phyloP scores from a whole-genome alignment of 2,888 invertebrate genomes.

The Acleris cristana region DNA sequence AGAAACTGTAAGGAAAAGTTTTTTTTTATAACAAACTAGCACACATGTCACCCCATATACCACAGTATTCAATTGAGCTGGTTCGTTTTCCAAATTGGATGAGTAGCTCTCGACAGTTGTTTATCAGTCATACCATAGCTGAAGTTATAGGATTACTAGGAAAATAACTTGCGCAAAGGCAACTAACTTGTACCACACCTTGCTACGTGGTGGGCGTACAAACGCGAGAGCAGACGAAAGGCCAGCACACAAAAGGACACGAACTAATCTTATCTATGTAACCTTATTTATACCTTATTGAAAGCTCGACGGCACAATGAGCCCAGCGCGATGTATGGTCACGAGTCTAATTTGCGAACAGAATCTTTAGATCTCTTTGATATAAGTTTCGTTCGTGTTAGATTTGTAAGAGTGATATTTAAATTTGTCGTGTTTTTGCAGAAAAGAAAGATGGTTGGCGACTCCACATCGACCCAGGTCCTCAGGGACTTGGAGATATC shows the following conservation, averaged over 20 bases:
- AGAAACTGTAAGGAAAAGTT: too few relatives aligned
- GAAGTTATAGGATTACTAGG: background rate
- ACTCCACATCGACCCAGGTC: constrained; percentile 99
- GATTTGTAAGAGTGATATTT: background rate
- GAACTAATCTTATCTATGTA: constrained; percentile 48
- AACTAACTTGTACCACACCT: constrained; percentile 24
- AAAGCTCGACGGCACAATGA: constrained; percentile 33
- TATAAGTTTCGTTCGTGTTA: background rate
- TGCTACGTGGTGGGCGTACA: constrained; percentile 50
- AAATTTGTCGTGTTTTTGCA: constrained; percentile 76
- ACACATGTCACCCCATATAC: too few relatives aligned
- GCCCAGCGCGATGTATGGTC: constrained; percentile 23
- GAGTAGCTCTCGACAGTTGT: too few relatives aligned
- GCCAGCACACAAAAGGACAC: constrained; percentile 60
- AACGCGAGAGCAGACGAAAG: constrained; percentile 49
- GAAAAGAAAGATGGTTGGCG: constrained; percentile 98
- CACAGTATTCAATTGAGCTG: too few relatives aligned
- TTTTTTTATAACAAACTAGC: too few relatives aligned
- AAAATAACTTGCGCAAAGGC: background rate
- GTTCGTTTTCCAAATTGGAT: too few relatives aligned
- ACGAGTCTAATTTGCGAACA: constrained; percentile 32
- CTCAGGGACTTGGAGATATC: constrained; percentile 99
- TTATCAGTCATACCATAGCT: too few relatives aligned
- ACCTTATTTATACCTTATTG: constrained; percentile 26
- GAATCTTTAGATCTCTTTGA: constrained; percentile 14